These are phyloP conservation scores for Dicrurus megarhynchus DNA, from an alignment of 2,113 vertebrate species.

Conservation along the genomic window DNA sequence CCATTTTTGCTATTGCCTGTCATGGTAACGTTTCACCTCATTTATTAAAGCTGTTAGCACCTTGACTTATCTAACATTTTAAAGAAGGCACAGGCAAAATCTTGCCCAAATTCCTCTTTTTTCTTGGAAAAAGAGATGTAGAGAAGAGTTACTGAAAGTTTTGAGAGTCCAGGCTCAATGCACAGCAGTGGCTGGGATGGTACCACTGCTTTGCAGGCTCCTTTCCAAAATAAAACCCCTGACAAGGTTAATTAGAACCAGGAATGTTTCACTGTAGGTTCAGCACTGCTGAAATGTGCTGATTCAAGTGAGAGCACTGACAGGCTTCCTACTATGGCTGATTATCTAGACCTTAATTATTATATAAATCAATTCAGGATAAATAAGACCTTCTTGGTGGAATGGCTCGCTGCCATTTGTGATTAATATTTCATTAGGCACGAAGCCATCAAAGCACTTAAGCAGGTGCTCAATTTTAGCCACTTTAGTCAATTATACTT, in stretches of 20 bases:
- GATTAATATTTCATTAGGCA: constrained; percentile 65
- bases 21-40: not conserved
- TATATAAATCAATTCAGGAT: constrained; percentile 39
- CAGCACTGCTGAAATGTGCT: constrained; percentile 1
- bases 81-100: not conserved
- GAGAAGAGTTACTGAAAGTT: not conserved
- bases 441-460: constrained; percentile 46
- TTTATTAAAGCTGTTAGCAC: not conserved
- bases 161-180: not conserved
- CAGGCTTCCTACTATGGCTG: not conserved
- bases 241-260: not conserved
- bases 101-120: not conserved
- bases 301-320: not conserved
- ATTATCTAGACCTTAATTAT: constrained; percentile 37
- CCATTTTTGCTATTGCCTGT: not conserved
- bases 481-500: constrained; percentile 38
- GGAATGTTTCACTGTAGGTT: not conserved
- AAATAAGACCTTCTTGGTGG: constrained; percentile 40
- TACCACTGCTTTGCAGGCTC: not conserved
- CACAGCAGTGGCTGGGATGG: not conserved
- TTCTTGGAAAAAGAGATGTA: not conserved
- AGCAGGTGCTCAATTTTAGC: constrained; percentile 48
- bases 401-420: constrained; percentile 41
- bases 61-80: not conserved
- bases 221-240: not conserved